Conservation (phyloP, 2,888 invertebrate species). For the Phyllotreta striolata region DNA sequence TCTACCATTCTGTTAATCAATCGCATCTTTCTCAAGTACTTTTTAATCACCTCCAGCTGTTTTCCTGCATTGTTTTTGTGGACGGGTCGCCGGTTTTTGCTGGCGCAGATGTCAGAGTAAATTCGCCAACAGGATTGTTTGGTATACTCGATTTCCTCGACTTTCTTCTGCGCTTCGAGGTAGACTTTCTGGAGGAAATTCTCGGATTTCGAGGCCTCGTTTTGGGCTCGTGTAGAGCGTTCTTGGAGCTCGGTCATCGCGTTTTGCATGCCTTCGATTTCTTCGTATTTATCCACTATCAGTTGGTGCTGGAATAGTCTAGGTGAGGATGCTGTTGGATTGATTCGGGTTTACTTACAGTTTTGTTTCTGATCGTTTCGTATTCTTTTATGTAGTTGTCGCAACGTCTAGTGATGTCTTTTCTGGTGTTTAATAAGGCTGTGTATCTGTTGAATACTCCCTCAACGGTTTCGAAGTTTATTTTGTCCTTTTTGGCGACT, state of each 20-base stretch:
- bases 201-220: conserved; percentile 6
- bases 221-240: conserved; percentile 11
- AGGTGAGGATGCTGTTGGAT: not conserved
- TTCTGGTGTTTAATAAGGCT: conserved; percentile 4
- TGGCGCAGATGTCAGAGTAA: conserved; percentile 19
- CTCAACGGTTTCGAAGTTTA: conserved; percentile 1
- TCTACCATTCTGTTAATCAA: conserved; percentile 17
- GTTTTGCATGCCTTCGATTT: conserved; percentile 20
- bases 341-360: conserved; percentile 1
- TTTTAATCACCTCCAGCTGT: conserved; percentile 23
- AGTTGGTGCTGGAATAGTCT: conserved; percentile 15
- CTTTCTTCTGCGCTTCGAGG: conserved; percentile 16
- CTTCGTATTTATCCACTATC: conserved; percentile 19
- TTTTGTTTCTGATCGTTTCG: not conserved
- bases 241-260: conserved; percentile 15
- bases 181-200: conserved; percentile 15
- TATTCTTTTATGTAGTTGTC: conserved; percentile 3
- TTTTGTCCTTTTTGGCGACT: conserved; percentile 2
- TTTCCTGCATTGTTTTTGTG: conserved; percentile 9
- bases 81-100: conserved; percentile 9
- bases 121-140: conserved; percentile 23
- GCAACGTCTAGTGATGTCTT: conserved; percentile 1
- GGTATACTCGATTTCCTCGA: conserved; percentile 15
- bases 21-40: conserved; percentile 10
- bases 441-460: not conserved